Base-by-base conservation (phyloP, 2,113 vertebrate species). In the Uropsilus gracilis region DNA sequence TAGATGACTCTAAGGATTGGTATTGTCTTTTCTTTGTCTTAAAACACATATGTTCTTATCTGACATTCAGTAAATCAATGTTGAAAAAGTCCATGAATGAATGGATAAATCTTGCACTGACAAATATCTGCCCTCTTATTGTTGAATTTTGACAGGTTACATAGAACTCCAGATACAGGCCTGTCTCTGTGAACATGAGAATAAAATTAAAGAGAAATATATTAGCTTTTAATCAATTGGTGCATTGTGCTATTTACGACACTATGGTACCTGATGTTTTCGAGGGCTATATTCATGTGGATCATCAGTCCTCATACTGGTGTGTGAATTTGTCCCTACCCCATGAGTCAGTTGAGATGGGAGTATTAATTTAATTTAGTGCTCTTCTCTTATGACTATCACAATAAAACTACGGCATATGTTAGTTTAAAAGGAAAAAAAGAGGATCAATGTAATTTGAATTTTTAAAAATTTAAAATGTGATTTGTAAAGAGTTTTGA, bases 391-490 rank as follows among this genome's bases (percentile, higher is more conserved):
- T 77, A 44, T 78, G 91, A 80, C 34, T 53, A 5, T 85, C 44
- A 90, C 37, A 88, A 46, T 73, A 92, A 86, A 95, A 59, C 11
- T 32, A 28, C 82, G 48, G 84, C 64, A 12, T 94, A n/a, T 69
- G 50, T 92, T 50, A 66, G 66, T 88, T 82, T 17, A n/a, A 55
- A 55, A 89, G n/a, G n/a, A 95, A 83, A 64, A 94, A 94, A 92
- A 92, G 68, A 91, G 84, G 44, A 95, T 42, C 46, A 28, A 90
- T 73, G 42, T 50, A 37, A 76, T 90, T 68, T 92, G 68, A 96
- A 44, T 86, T 94, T 96, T 94, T 90, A 91, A 83, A 64, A 91
- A 26, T 91, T 91, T 80, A 66, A 83, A 86, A 59, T 89, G 30
- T 84, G n/a, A 68, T 39, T 82, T 94, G 39, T 80, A 95, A 86